Conservation (phyloP, 2,888 invertebrate species). For the Cataglyphis albicans region DNA sequence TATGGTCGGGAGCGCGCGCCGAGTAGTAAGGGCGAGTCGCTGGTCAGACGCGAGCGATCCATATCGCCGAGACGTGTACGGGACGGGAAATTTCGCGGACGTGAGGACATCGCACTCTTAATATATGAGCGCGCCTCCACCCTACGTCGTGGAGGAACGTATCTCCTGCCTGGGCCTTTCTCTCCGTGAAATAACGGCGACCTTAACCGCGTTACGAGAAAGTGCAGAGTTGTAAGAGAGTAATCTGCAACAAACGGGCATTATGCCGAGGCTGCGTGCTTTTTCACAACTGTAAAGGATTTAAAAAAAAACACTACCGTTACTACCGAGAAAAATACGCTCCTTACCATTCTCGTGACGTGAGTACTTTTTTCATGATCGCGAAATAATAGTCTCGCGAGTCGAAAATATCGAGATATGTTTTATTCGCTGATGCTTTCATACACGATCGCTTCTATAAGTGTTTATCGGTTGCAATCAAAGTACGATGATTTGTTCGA, state of each 20-base stretch:
- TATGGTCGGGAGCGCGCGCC: constrained; percentile 29
- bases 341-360: constrained; percentile 41
- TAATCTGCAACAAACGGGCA: constrained; percentile 22
- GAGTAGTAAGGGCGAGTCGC: constrained; percentile 30
- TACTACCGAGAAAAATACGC: constrained; percentile 4
- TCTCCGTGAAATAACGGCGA: not conserved
- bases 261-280: not conserved
- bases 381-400: constrained; percentile 28
- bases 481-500: not conserved
- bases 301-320: constrained; percentile 26
- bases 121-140: constrained; percentile 22
- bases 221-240: constrained; percentile 20
- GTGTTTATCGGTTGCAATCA: not conserved
- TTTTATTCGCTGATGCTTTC: constrained; percentile 30
- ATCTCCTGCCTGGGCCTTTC: not conserved
- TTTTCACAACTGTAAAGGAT: constrained; percentile 34
- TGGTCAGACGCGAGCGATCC: constrained; percentile 47
- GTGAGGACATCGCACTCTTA: constrained; percentile 50
- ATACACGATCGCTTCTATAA: not conserved
- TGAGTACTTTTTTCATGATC: constrained; percentile 41
- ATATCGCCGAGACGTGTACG: constrained; percentile 34
- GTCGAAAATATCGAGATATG: not conserved
- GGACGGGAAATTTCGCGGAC: constrained; percentile 52
- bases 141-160: not conserved
- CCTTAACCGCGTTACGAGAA: constrained; percentile 35